Conservation (phyloP, 2,888 invertebrate genomes). For the Diaphora mendica region DNA sequence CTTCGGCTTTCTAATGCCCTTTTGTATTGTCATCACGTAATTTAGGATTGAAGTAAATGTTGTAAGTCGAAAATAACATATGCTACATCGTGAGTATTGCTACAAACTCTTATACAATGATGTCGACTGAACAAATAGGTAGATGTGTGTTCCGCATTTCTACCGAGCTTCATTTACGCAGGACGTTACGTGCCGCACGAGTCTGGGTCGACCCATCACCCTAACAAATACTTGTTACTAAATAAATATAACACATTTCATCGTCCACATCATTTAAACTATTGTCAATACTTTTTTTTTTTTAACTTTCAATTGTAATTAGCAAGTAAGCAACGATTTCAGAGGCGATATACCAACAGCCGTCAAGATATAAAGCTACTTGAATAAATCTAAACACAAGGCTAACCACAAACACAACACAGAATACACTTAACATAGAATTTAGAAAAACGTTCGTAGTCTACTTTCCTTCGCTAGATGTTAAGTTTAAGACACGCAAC, state of each 20-base stretch:
- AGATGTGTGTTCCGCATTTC: constrained; percentile 86
- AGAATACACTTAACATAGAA: constrained; percentile 3
- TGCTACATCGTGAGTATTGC: constrained; percentile 78
- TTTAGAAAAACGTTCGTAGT: not conserved
- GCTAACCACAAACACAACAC: not conserved
- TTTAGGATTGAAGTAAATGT: constrained; percentile 82
- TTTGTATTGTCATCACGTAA: constrained; percentile 81
- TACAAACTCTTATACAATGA: constrained; percentile 85
- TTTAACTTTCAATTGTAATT: not conserved
- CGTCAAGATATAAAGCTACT: not conserved
- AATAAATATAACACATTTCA: constrained; percentile 33
- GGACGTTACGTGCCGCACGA: constrained; percentile 72
- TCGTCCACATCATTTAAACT: not conserved
- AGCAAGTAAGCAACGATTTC: not conserved
- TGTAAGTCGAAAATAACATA: constrained; percentile 84
- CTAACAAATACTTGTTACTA: constrained; percentile 52
- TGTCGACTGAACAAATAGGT: constrained; percentile 84
- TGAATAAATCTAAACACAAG: constrained; percentile 8
- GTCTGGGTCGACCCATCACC: constrained; percentile 60
- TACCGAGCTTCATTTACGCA: constrained; percentile 83
- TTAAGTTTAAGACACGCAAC: constrained; percentile 45
- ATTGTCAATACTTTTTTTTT: not conserved
- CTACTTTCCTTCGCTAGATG: constrained; percentile 33
- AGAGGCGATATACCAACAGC: not conserved
- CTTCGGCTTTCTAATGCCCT: constrained; percentile 64